Conservation (phyloP, 1,140 invertebrate genomes). For the Orchestia grillus region DNA sequence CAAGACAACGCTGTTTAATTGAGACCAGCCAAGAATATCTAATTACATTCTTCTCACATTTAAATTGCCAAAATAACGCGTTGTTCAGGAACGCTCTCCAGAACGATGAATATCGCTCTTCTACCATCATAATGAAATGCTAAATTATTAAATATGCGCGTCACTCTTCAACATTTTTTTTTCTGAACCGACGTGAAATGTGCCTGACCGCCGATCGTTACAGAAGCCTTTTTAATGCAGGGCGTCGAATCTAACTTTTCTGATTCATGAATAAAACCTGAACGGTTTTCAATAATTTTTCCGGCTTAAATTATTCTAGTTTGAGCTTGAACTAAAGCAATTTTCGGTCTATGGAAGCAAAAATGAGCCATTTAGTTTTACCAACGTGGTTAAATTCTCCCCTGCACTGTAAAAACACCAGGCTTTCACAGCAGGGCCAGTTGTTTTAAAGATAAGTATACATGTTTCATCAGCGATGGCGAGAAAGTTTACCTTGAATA, state of each 20-base stretch:
- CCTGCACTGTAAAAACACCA: too few species aligned
- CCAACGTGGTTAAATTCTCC: too few species aligned
- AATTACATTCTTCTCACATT: slow-evolving; percentile 28
- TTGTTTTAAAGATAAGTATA: too few species aligned
- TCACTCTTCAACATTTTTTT: not conserved
- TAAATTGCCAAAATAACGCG: not conserved
- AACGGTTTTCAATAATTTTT: not conserved
- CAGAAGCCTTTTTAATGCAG: not conserved
- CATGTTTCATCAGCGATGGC: too few species aligned
- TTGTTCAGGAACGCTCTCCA: not conserved
- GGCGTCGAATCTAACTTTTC: not conserved
- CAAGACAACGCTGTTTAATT: slow-evolving; percentile 54
- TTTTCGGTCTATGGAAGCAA: too few species aligned
- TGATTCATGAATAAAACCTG: not conserved
- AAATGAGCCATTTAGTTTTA: too few species aligned
- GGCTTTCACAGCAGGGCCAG: too few species aligned
- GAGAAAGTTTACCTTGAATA: too few species aligned
- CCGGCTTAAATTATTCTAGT: not conserved
- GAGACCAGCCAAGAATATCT: slow-evolving; percentile 37
- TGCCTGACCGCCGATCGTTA: not conserved
- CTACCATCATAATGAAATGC: not conserved
- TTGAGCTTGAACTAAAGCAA: too few species aligned
- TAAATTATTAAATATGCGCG: not conserved
- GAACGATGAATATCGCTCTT: not conserved
- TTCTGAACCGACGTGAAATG: not conserved